These are phyloP conservation scores for Eupithecia subumbrata DNA, from an alignment of 2,888 invertebrate genomes.

Conservation along the genomic window DNA sequence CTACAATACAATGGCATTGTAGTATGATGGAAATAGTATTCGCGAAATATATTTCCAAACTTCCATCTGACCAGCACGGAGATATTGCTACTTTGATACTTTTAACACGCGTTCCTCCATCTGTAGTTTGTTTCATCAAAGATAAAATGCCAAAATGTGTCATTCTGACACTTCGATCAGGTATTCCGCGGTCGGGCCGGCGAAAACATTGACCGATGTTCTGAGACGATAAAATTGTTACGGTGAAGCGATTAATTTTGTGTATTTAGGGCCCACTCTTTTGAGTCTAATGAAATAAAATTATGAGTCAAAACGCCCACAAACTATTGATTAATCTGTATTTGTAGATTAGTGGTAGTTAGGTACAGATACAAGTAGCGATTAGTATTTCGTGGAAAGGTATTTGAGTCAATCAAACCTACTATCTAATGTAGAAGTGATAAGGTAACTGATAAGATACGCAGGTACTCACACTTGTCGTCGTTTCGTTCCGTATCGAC, in stretches of 20 bases:
- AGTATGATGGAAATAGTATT: not conserved
- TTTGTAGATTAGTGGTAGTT: not conserved
- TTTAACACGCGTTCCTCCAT: too few species aligned
- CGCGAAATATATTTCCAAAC: not conserved
- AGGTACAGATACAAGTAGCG: constrained; percentile 5
- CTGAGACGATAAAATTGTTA: too few species aligned
- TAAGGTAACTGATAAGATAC: constrained; percentile 10
- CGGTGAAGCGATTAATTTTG: too few species aligned
- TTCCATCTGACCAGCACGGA: not conserved
- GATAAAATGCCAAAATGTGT: too few species aligned
- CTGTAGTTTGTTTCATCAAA: too few species aligned
- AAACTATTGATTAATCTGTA: not conserved
- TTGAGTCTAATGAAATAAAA: not conserved
- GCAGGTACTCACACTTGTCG: constrained; percentile 72
- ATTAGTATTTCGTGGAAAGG: constrained; percentile 24
- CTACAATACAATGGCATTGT: too few species aligned
- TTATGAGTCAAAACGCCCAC: not conserved
- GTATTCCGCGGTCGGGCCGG: too few species aligned
- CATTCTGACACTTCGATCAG: too few species aligned
- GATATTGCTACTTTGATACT: too few species aligned
- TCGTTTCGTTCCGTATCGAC: constrained; percentile 70
- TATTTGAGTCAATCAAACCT: constrained; percentile 5
- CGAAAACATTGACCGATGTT: too few species aligned
- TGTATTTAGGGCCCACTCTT: not conserved
- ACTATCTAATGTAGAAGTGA: constrained; percentile 9